phyloP scores from a whole-genome alignment of 2,113 vertebrate genomes.

The Thymallus thymallus region DNA sequence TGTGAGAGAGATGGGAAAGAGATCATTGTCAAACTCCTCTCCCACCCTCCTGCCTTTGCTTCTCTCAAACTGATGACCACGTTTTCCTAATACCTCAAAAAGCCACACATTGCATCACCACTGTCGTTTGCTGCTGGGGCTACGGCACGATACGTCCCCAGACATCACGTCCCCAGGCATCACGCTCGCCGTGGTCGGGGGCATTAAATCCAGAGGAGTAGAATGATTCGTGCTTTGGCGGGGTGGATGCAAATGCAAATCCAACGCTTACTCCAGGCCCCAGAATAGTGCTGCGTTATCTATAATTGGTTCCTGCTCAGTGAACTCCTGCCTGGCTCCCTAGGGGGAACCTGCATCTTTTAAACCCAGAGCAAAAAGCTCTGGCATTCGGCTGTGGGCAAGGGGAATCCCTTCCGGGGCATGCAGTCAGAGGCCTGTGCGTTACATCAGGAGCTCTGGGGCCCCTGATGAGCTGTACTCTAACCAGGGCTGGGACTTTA shows the following conservation, averaged over 20 bases:
- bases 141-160: background rate
- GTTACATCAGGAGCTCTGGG: background rate
- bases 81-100: background rate
- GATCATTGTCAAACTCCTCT: background rate
- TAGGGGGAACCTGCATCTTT: background rate
- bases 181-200: no score
- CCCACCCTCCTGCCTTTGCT: background rate
- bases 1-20: background rate
- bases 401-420: background rate
- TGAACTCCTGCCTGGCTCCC: background rate
- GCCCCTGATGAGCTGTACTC: background rate
- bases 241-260: background rate
- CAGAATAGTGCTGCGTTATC: background rate
- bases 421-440: background rate
- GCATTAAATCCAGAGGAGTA: background rate
- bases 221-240: background rate
- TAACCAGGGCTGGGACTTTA: background rate
- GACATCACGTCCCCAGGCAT: background rate
- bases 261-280: background rate
- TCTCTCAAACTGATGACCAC: background rate
- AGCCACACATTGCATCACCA: background rate
- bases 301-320: constrained; percentile 10
- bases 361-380: background rate
- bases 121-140: no score
- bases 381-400: background rate